Evolutionary conservation across 2,888 invertebrate genomes (phyloP).

Genomic region (Parnassius smintheus): DNA sequence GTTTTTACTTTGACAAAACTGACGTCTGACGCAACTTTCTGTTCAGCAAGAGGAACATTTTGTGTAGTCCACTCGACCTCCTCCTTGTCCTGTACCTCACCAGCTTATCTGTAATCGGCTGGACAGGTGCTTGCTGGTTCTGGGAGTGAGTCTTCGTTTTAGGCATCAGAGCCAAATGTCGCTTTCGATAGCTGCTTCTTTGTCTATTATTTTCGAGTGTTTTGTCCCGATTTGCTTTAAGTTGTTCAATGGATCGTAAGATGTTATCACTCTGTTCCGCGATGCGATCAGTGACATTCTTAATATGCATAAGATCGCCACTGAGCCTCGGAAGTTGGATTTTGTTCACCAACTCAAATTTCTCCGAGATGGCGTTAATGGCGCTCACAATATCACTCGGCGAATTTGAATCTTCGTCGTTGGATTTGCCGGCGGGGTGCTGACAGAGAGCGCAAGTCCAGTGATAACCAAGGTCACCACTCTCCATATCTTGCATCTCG

Average conservation of each 20-base stretch:
- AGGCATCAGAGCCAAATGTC: constrained; percentile 39
- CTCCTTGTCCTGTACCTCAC: constrained; percentile 45
- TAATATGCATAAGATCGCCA: constrained; percentile 53
- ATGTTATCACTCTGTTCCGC: constrained; percentile 58
- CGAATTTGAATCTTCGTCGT: constrained; percentile 24
- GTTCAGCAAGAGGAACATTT: constrained; percentile 53
- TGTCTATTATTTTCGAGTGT: constrained; percentile 10
- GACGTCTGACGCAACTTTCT: constrained; percentile 41
- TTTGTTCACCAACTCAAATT: constrained; percentile 63
- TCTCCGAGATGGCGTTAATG: constrained; percentile 50
- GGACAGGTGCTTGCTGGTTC: constrained; percentile 24
- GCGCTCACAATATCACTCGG: constrained; percentile 36
- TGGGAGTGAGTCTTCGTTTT: constrained; percentile 33
- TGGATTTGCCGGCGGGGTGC: constrained; percentile 37
- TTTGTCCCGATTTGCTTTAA: constrained; percentile 40
- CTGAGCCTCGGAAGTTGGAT: constrained; percentile 63
- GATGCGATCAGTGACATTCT: constrained; percentile 50
- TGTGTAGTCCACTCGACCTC: constrained; percentile 48
- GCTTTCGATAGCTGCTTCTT: constrained; percentile 40
- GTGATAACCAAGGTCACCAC: constrained; percentile 50
- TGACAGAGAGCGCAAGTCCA: constrained; percentile 61
- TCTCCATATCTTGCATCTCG: constrained; percentile 40
- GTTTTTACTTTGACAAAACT: not conserved
- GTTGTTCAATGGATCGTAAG: constrained; percentile 46
- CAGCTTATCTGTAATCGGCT: constrained; percentile 41